Evolutionary conservation across 2,888 invertebrate species (phyloP).

Genomic region (Mayetiola destructor): DNA sequence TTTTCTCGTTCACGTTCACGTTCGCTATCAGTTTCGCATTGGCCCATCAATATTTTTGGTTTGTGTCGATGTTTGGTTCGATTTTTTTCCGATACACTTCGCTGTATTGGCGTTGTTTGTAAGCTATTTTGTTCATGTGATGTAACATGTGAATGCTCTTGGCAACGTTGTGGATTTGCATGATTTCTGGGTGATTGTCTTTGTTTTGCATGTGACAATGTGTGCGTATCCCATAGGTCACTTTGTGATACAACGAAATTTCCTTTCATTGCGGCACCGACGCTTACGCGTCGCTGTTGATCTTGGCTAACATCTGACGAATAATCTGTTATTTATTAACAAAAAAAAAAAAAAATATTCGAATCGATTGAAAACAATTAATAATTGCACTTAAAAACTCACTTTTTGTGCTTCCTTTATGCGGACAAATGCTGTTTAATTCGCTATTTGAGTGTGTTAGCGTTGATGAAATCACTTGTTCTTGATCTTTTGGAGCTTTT

Average conservation of each 20-base stretch:
- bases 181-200: constrained; percentile 34
- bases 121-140: constrained; percentile 24
- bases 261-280: constrained; percentile 31
- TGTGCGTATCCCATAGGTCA: constrained; percentile 51
- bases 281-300: constrained; percentile 30
- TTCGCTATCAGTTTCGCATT: constrained; percentile 40
- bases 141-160: constrained; percentile 32
- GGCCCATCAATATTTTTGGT: constrained; percentile 39
- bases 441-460: constrained; percentile 31
- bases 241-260: constrained; percentile 50
- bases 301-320: constrained; percentile 21
- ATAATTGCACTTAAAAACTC: constrained; percentile 18
- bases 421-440: constrained; percentile 32
- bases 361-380: background rate
- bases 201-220: constrained; percentile 40
- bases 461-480: constrained; percentile 31
- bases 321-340: background rate
- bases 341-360: background rate
- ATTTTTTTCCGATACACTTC: constrained; percentile 49
- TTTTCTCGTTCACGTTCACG: constrained; percentile 30
- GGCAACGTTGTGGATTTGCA: constrained; percentile 32
- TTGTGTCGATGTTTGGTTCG: constrained; percentile 39
- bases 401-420: constrained; percentile 26
- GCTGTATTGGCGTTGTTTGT: constrained; percentile 39
- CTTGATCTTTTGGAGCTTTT: constrained; percentile 30